Percentiles rank a stretch among this genome's conserved stretches.
Conservation (phyloP, 2,113 vertebrate genomes). For the Empidonax alnorum region DNA sequence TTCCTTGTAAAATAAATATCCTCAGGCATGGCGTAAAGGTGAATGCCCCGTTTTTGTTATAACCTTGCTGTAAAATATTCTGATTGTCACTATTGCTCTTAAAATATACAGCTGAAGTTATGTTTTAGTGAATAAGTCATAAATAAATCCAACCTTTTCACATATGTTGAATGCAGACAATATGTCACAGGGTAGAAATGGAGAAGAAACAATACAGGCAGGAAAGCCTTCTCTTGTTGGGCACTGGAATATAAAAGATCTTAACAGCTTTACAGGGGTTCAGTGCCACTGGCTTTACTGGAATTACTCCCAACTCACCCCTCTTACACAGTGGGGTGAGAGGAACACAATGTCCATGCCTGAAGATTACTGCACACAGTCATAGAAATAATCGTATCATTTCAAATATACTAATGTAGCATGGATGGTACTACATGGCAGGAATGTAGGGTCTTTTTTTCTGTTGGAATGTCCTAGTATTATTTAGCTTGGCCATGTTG, state of each 20-base stretch:
- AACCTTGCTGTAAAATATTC: background rate
- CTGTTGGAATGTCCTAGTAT: background rate
- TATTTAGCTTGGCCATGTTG: background rate
- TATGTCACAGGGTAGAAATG: background rate
- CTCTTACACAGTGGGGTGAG: background rate
- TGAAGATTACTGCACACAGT: background rate
- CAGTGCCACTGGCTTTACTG: background rate
- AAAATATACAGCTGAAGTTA: background rate
- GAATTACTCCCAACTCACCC: background rate
- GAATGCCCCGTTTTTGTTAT: background rate
- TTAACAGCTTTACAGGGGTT: background rate
- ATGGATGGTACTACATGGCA: background rate
- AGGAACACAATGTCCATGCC: background rate
- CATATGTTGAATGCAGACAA: background rate
- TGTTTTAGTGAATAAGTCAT: background rate
- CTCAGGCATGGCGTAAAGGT: background rate
- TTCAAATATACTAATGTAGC: background rate
- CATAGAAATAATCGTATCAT: background rate
- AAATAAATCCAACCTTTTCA: constrained; percentile 8
- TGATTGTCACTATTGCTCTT: background rate
- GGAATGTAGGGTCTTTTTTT: background rate
- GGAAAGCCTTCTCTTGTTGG: background rate
- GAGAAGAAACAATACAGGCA: background rate
- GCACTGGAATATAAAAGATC: background rate
- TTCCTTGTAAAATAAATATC: constrained; percentile 3